Evolutionary conservation across 2,888 invertebrate genomes (phyloP), one percentile per base, ranked within the genome.

Genomic region (Chironomus riparius): DNA sequence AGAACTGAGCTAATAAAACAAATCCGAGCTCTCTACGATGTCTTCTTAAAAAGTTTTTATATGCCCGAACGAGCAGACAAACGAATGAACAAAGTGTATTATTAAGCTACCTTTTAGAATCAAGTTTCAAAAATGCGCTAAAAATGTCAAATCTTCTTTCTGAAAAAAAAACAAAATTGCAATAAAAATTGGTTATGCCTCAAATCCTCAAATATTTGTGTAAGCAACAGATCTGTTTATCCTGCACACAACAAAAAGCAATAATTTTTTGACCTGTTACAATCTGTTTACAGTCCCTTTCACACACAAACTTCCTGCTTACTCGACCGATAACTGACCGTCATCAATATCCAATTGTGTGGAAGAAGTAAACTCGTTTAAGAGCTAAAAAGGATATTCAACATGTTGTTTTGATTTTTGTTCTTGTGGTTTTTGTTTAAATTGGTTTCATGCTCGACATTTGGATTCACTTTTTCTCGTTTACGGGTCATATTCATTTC

Each of bases 331-430:
- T 56, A 28, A 72, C 72, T 72, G 72, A 72, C 72, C 72, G 72
- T 72, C 72, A 72, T 72, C 72, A 72, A 72, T 50, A 24, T 24
- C 15, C n/a, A 56, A 70, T 50, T 56, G 38, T 13, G 24, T n/a
- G 47, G 12, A 48, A 50, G 28, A 72, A 62, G 24, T 28, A 61
- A 62, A 70, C 70, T 50, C 22, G 50, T 70, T 70, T 70, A n/a
- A 15, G 50, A 24, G 65, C 21, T 24, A 21, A n/a, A 72, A 72
- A 72, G 72, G 72, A 72, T 72, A 72, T 72, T 72, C 72, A 72
- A 72, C 72, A 72, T 72, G 72, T 50, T 72, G 72, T 70, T 70
- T 70, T 70, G 70, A 70, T 70, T 70, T 70, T 70, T 50, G 15
- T 62, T 62, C 13, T 65, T 72, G 72, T 72, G 72, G 72, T 72